Percentiles rank a stretch among this genome's conserved stretches.
These are phyloP conservation scores for Oegoconia quadripuncta DNA, from an alignment of 2,888 invertebrate species.

Conservation along the genomic window DNA sequence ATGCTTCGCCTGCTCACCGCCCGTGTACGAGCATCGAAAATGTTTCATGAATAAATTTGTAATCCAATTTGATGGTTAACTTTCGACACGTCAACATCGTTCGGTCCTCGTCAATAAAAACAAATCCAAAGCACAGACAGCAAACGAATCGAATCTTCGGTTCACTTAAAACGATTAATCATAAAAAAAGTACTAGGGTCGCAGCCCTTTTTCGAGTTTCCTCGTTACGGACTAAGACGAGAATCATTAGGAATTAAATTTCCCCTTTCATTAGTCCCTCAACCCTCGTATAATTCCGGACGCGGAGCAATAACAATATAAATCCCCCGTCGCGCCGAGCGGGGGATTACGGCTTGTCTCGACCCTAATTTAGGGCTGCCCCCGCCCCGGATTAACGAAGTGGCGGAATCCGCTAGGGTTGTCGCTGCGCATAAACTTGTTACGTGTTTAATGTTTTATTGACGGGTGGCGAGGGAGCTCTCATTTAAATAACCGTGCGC, in stretches of 20 bases:
- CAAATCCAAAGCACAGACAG: constrained; percentile 45
- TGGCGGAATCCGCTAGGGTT: constrained; percentile 79
- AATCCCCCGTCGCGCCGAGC: constrained; percentile 79
- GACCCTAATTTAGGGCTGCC: constrained; percentile 80
- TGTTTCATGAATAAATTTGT: constrained; percentile 77
- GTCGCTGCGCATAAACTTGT: constrained; percentile 78
- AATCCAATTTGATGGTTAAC: constrained; percentile 71
- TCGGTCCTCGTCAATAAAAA: constrained; percentile 48
- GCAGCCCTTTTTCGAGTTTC: constrained; percentile 76
- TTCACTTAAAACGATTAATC: constrained; percentile 64
- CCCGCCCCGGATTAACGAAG: constrained; percentile 79
- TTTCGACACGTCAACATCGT: constrained; percentile 44
- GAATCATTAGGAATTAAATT: constrained; percentile 80
- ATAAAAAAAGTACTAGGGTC: constrained; percentile 69
- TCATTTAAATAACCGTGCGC: constrained; percentile 70
- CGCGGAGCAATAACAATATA: constrained; percentile 79
- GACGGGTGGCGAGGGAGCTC: constrained; percentile 74
- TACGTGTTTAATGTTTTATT: constrained; percentile 80
- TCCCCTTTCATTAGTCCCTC: constrained; percentile 80
- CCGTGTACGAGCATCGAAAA: constrained; percentile 71
- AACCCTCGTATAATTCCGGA: constrained; percentile 80
- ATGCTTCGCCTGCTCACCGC: constrained; percentile 62
- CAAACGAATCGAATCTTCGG: constrained; percentile 60
- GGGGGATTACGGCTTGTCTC: constrained; percentile 79
- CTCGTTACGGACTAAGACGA: constrained; percentile 79